A percentile compares a stretch with the other conserved stretches of the same genome.
These are phyloP conservation scores for Calidris pugnax DNA, from an alignment of 2,113 vertebrate species.

Conservation along the genomic window DNA sequence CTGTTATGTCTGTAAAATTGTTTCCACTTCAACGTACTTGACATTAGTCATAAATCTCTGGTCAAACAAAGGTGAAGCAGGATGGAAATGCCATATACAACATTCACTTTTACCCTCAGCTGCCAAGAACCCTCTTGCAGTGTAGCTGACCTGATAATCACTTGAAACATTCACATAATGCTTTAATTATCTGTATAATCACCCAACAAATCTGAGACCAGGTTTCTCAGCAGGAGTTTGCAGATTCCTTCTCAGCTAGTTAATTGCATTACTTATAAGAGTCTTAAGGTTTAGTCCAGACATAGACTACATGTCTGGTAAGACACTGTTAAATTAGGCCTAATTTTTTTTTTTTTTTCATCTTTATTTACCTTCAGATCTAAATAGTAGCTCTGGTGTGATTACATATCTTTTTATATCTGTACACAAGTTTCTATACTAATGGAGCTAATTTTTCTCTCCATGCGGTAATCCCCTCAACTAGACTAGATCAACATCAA, in stretches of 20 bases:
- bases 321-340: background rate
- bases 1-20: background rate
- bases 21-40: conserved; percentile 23
- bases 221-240: background rate
- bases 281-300: background rate
- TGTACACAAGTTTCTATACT: background rate
- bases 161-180: background rate
- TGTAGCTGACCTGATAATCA: background rate
- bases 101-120: background rate
- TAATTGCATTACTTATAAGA: background rate
- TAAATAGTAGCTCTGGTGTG: background rate
- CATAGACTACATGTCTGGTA: background rate
- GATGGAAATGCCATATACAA: background rate
- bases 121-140: background rate
- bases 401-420: background rate
- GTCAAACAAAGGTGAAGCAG: background rate
- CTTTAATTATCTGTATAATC: conserved; percentile 7
- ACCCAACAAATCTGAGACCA: background rate
- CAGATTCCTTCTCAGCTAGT: background rate
- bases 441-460: background rate
- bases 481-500: background rate
- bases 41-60: conserved; percentile 15
- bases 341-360: background rate
- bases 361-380: background rate
- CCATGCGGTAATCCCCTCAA: background rate